Evolutionary conservation across 2,797 vertebrate species (phyloP), one percentile per base, ranked within the genome.

Genomic region (Lycodopsis pacificus): DNA sequence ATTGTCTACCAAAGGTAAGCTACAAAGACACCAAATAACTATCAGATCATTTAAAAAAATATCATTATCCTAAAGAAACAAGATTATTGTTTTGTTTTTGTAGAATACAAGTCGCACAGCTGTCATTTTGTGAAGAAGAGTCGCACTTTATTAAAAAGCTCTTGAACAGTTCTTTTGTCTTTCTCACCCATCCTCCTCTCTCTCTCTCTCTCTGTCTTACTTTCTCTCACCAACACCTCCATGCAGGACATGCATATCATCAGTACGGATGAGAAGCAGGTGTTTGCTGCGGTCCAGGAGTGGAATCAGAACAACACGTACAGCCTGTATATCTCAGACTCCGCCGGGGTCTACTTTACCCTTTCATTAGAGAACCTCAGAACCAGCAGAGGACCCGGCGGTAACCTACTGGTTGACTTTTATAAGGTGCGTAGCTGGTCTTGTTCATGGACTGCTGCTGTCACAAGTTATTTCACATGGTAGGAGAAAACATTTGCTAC

Each of bases 271-370:
- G 97, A 99, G 91, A 98, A 97, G 82, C 97, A 98, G 89, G 97
- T 99, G 8, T 97, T 99, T 82, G 97, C 98, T 57, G 98, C 97
- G 0, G 97, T 99, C 15, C 98, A 99, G 51, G 97, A 99, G 86
- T 99, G 98, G 98, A 98, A 99, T 90, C 97, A 99, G 92, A 99
- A 99, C 0, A 96, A 97, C 56, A 99, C 97, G 0, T 99, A 99
- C 87, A 99, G 98, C 73, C 94, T 99, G 79, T 99, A 99, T 73
- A 97, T 98, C 93, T 99, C 98, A 0, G 98, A 99, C 90, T 96
- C 95, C 0, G 95, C 95, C 1, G 98, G 97, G 8, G 92, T 98
- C 86, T 98, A 96, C 94, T 99, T 99, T 78, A 98, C 96, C 12
- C 92, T 98, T 79, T 97, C 97, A 62, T 94, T 99, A 91, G 97